Evolutionary conservation across 2,888 invertebrate genomes (phyloP).

Genomic region (Lasioglossum vierecki): DNA sequence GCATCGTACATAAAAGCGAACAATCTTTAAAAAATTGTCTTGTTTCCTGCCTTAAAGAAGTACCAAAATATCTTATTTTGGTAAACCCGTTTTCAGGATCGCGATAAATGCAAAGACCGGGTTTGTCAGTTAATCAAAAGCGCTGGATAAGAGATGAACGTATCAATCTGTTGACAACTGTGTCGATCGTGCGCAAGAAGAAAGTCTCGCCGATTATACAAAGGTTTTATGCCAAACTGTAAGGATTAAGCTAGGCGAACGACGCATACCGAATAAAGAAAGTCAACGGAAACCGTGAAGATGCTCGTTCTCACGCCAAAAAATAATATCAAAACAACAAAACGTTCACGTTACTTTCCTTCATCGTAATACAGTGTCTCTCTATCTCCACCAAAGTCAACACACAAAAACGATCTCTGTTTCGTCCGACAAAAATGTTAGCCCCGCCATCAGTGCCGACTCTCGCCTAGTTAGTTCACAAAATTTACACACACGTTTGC

Average conservation of each 20-base stretch:
- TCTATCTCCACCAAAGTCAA: not conserved
- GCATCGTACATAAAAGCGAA: no score
- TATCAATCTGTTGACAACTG: not conserved
- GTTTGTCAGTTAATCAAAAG: no score
- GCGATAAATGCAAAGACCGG: no score
- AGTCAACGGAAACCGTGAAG: slow-evolving; percentile 13
- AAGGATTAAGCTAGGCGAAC: slow-evolving; percentile 13
- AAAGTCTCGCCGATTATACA: not conserved
- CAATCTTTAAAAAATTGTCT: no score
- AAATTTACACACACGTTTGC: not conserved
- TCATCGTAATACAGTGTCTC: not conserved
- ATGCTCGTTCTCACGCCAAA: slow-evolving; percentile 23
- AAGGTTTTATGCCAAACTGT: slow-evolving; percentile 11
- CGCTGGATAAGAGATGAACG: no score
- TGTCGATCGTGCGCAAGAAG: not conserved
- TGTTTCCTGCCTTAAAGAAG: no score
- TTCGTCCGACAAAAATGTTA: no score
- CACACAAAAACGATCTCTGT: not conserved
- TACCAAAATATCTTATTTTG: no score
- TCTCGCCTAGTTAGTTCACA: not conserved
- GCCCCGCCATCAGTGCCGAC: not conserved
- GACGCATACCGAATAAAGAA: slow-evolving; percentile 30
- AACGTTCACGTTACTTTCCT: slow-evolving; percentile 6
- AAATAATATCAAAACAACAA: not conserved
- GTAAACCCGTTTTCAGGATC: no score